Evolutionary conservation across 2,113 vertebrate genomes (phyloP).

Genomic region (Manacus vitellinus): DNA sequence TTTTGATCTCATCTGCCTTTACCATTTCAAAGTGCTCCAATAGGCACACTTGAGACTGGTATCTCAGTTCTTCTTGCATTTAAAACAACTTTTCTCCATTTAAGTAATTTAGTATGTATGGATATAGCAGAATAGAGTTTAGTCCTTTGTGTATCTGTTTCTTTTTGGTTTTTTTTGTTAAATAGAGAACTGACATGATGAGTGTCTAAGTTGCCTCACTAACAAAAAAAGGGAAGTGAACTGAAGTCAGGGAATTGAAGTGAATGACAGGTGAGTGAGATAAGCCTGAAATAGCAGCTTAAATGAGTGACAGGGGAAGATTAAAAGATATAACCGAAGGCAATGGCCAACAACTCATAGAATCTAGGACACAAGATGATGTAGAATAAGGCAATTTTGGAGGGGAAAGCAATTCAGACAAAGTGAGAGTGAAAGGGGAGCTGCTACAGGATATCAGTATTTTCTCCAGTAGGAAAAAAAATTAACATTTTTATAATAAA

Average conservation of each 20-base stretch:
- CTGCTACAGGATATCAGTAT: not conserved
- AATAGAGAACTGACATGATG: not conserved
- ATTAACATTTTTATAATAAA: not conserved
- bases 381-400: constrained; percentile 3
- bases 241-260: constrained; percentile 42
- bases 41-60: not conserved
- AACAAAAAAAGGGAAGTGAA: not conserved
- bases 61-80: not conserved
- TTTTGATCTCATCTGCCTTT: constrained; percentile 1
- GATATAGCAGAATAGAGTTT: not conserved
- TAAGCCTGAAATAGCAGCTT: constrained; percentile 52
- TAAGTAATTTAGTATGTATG: not conserved
- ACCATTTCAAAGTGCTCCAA: not conserved
- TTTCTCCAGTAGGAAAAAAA: not conserved
- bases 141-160: not conserved
- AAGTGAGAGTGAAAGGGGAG: not conserved
- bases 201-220: not conserved
- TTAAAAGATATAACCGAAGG: constrained; percentile 56
- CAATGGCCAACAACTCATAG: not conserved
- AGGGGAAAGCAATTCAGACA: not conserved
- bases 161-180: not conserved
- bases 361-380: constrained; percentile 1
- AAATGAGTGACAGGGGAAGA: constrained; percentile 48
- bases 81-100: not conserved
- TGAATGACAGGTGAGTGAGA: constrained; percentile 51